Conservation (phyloP, 2,797 vertebrate species). For the Poeciliopsis turneri region DNA sequence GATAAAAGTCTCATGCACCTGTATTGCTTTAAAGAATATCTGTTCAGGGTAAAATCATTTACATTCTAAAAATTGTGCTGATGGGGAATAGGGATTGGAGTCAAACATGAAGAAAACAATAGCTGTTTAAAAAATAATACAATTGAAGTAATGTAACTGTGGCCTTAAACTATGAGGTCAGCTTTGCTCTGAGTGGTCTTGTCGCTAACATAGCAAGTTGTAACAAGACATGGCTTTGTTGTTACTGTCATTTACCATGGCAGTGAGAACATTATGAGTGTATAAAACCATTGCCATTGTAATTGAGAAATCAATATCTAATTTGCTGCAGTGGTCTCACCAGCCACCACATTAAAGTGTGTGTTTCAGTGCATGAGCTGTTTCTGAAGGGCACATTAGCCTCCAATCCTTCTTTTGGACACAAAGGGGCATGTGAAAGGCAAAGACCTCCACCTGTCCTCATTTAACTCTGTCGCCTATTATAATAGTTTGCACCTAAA, state of each 20-base stretch:
- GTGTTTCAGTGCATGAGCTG: constrained; percentile 38
- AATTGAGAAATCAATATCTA: constrained; percentile 83
- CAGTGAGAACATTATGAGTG: constrained; percentile 70
- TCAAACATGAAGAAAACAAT: not conserved
- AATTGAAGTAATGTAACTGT: too few species aligned
- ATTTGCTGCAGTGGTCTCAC: constrained; percentile 75
- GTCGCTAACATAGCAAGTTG: constrained; percentile 47
- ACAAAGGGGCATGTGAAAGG: constrained; percentile 65
- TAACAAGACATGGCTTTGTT: constrained; percentile 67
- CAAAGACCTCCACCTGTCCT: constrained; percentile 54
- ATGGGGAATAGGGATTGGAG: not conserved
- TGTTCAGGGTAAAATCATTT: not conserved
- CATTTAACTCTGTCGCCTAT: constrained; percentile 46
- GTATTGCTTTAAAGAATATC: not conserved
- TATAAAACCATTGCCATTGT: constrained; percentile 68
- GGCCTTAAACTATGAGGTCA: constrained; percentile 10
- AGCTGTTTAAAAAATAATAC: not conserved
- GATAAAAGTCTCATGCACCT: not conserved
- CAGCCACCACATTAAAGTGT: constrained; percentile 65
- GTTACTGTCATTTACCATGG: constrained; percentile 67
- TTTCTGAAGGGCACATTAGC: constrained; percentile 57
- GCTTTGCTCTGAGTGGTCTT: constrained; percentile 29
- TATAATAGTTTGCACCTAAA: constrained; percentile 40
- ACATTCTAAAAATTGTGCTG: not conserved
- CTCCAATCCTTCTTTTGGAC: constrained; percentile 67